Conservation (phyloP, 2,797 vertebrate species). For the Brachymystax lenok region DNA sequence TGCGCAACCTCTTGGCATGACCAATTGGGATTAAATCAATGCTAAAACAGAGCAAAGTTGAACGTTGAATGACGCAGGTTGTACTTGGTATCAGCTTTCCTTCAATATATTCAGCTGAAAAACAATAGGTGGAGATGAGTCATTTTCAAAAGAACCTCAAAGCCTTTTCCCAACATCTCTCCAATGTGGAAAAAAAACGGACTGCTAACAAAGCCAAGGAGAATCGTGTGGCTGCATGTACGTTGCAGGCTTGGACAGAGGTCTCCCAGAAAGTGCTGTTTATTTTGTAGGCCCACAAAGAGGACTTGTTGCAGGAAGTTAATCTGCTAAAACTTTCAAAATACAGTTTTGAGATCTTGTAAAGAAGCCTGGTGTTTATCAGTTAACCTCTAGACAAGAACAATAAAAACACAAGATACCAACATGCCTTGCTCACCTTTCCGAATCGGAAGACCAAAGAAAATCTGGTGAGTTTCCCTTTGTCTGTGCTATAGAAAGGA, state of each 20-base stretch:
- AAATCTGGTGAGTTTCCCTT: constrained; percentile 70
- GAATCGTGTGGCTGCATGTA: background rate
- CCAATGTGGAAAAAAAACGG: background rate
- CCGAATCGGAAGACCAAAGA: constrained; percentile 65
- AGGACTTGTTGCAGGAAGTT: background rate
- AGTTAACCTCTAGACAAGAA: background rate
- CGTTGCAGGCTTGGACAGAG: background rate
- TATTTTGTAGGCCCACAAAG: background rate
- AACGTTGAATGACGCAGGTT: background rate
- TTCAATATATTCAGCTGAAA: background rate
- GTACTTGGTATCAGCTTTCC: background rate
- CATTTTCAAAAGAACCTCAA: background rate
- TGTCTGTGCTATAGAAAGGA: constrained; percentile 11
- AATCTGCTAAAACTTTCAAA: background rate
- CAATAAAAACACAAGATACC: constrained; percentile 15
- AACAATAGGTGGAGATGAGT: constrained; percentile 4
- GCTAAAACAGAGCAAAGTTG: background rate
- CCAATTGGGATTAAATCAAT: constrained; percentile 19
- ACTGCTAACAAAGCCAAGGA: background rate
- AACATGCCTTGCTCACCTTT: constrained; percentile 75
- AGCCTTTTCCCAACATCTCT: background rate
- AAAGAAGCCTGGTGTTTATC: background rate
- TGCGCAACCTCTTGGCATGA: constrained; percentile 5
- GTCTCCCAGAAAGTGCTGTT: background rate
- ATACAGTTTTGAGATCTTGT: background rate